Base-by-base conservation (phyloP, 2,888 invertebrate genomes). In the Eristalis tenax region DNA sequence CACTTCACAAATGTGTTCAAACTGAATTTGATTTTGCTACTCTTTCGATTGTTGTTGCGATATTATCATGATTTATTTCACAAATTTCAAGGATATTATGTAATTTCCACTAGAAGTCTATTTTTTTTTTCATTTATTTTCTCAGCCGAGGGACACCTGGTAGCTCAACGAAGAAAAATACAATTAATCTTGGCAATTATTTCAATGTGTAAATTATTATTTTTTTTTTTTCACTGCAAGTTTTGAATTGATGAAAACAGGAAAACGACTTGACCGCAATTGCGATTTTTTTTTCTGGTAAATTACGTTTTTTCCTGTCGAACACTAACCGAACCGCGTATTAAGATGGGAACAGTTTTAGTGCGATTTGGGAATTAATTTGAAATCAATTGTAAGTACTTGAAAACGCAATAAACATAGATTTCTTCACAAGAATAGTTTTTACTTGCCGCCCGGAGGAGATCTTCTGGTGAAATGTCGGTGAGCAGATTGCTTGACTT, bases 391-490 rank as follows among this genome's bases (percentile, higher is more conserved):
- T 6, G 59, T 1, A 18, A 10, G 13, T 22, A 18, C 40, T 56
- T 40, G 61, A 15, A 77, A 28, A 70, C 73, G 82, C 64, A 65
- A 77, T 43, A 66, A 82, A 74, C 69, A 71, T 66, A 61, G 13
- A 15, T 38, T 71, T 50, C 76, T 63, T 18, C 11, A 56, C 18
- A 11, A 65, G 65, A 76, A 63, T 15, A 68, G 11, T 40, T 40
- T 65, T 57, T 38, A 13, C 40, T 35, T 83, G 57, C 63, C 13
- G 18, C 35, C 66, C 56, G 22, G 71, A 63, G 56, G 56, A 79
- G 56, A 66, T 79, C 56, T 71, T 82, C 65, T 64, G 70, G 26
- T 66, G 78, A 83, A 86, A 86, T 86, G 83, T 86, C 66, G 83
- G 40, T 10, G 23, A 32, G 22, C 40, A 28, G 43, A 79, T 35